Conservation (phyloP, 2,797 vertebrate genomes). For the Calcarius lapponicus region DNA sequence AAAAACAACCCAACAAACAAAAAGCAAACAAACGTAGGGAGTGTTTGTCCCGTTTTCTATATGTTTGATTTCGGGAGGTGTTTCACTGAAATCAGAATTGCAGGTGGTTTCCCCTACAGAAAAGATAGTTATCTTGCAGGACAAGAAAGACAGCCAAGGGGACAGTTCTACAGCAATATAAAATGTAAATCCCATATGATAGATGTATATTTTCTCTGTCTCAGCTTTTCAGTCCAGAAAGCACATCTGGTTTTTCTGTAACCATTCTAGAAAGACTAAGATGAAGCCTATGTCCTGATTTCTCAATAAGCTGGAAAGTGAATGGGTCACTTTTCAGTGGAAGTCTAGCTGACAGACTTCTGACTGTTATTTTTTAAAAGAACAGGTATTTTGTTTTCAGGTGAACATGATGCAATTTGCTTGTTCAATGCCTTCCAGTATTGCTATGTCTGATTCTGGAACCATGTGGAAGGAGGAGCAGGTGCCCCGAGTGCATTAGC, state of each 20-base stretch:
- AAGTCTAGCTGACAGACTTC: not conserved
- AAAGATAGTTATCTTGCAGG: not conserved
- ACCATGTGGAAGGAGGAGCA: not conserved
- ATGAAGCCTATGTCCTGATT: not conserved
- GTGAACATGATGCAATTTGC: not conserved
- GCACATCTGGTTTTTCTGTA: not conserved
- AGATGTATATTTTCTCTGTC: not conserved
- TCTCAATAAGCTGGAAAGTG: not conserved
- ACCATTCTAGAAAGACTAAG: not conserved
- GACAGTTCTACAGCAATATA: not conserved
- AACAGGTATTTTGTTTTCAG: not conserved
- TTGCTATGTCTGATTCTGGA: not conserved
- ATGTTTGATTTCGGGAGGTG: not conserved
- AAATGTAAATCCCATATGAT: not conserved
- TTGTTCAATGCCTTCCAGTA: not conserved
- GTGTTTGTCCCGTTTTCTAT: not conserved
- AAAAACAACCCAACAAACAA: too few relatives aligned
- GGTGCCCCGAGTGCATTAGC: not conserved
- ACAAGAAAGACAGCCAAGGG: not conserved
- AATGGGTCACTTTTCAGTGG: not conserved
- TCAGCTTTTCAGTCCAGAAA: not conserved
- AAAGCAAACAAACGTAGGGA: not conserved
- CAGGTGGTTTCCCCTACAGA: not conserved
- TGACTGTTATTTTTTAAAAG: not conserved
- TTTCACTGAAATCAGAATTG: not conserved